These are phyloP conservation scores for Meteorus sp. DNA, from an alignment of 1,140 invertebrate species.

Conservation along the genomic window DNA sequence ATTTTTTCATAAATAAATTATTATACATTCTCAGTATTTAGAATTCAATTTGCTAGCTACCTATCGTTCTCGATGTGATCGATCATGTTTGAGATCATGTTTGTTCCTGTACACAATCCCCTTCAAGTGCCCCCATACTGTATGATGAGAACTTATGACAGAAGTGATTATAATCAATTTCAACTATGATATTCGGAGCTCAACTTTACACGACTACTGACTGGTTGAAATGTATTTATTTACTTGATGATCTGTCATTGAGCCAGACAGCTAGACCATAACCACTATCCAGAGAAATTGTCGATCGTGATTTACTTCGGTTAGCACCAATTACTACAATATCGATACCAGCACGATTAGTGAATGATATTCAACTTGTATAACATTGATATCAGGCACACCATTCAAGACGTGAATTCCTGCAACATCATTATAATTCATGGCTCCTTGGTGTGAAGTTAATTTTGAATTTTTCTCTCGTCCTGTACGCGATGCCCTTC, in stretches of 20 bases:
- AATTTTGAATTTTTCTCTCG: too few relatives aligned
- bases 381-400: conserved; percentile 89
- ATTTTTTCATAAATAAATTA: too few relatives aligned
- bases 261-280: conserved; percentile 86
- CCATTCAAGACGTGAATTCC: conserved; percentile 85
- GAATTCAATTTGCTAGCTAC: too few relatives aligned
- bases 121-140: too few relatives aligned
- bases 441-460: too few relatives aligned
- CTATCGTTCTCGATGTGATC: too few relatives aligned
- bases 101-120: too few relatives aligned
- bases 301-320: conserved; percentile 82
- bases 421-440: conserved; percentile 85
- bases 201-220: conserved; percentile 84
- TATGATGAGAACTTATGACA: too few relatives aligned
- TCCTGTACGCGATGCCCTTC: too few relatives aligned
- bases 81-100: too few relatives aligned
- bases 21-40: too few relatives aligned
- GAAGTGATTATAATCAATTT: conserved; percentile 89
- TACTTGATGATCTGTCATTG: conserved; percentile 76
- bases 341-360: conserved; percentile 89
- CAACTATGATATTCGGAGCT: conserved; percentile 77
- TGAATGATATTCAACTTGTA: conserved; percentile 85
- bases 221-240: conserved; percentile 78
- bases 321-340: conserved; percentile 90
- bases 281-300: conserved; percentile 77